A percentile compares a stretch with the other conserved stretches of the same genome.
phyloP scores from a whole-genome alignment of 2,797 vertebrate genomes.

The Urophycis tenuis region DNA sequence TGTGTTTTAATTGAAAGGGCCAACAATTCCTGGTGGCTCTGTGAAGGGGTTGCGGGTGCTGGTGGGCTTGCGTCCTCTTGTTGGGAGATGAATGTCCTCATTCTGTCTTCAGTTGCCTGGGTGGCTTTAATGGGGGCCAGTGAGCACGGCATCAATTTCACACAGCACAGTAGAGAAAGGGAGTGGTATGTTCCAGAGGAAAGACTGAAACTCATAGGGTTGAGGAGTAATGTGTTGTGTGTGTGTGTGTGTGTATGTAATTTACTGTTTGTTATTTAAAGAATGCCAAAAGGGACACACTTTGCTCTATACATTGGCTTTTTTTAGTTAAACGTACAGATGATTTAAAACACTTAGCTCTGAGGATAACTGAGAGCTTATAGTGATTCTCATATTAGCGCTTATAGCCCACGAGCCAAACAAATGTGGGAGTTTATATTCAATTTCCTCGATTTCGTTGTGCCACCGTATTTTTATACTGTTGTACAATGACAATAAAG shows the following conservation, averaged over 20 bases:
- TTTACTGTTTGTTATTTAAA: background rate
- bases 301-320: slow-evolving; percentile 10
- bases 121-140: slow-evolving; percentile 36
- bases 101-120: slow-evolving; percentile 51
- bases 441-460: too few relatives aligned
- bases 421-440: slow-evolving; percentile 17
- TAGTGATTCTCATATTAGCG: slow-evolving; percentile 30
- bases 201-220: slow-evolving; percentile 8
- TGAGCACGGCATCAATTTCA: slow-evolving; percentile 29
- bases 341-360: slow-evolving; percentile 50
- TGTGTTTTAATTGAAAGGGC: slow-evolving; percentile 25
- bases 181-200: background rate
- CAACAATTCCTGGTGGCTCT: slow-evolving; percentile 16
- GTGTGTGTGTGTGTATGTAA: background rate
- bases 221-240: slow-evolving; percentile 10
- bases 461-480: too few relatives aligned
- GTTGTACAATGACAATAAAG: too few relatives aligned
- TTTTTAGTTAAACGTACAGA: slow-evolving; percentile 40
- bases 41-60: too few relatives aligned
- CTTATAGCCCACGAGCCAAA: slow-evolving; percentile 27
- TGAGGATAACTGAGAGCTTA: slow-evolving; percentile 25
- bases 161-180: slow-evolving; percentile 9
- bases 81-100: slow-evolving; percentile 45
- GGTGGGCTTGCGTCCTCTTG: slow-evolving; percentile 24
- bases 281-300: background rate